phyloP scores from a whole-genome alignment of 2,888 invertebrate species.

The Limnephilus lunatus region DNA sequence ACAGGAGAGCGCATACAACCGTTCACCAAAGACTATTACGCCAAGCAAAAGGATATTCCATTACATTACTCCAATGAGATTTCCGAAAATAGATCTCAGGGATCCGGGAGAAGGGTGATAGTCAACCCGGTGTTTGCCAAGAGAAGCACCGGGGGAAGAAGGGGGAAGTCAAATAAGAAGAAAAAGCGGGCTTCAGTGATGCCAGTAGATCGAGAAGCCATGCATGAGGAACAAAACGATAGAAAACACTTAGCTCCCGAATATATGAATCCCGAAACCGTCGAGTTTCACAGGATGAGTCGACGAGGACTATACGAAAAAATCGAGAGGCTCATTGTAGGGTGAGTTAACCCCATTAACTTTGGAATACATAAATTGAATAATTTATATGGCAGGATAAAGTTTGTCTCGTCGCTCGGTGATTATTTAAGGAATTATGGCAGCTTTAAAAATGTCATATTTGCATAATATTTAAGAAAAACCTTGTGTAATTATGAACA shows the following conservation, averaged over 20 bases:
- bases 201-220: slow-evolving; percentile 71
- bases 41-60: slow-evolving; percentile 8
- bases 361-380: not conserved
- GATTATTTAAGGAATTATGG: not conserved
- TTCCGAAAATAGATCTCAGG: slow-evolving; percentile 24
- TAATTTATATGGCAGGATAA: not conserved
- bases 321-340: slow-evolving; percentile 79
- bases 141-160: slow-evolving; percentile 71
- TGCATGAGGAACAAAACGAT: slow-evolving; percentile 71
- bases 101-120: slow-evolving; percentile 68
- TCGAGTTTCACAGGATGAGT: slow-evolving; percentile 79
- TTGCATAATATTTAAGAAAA: not conserved
- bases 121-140: slow-evolving; percentile 77
- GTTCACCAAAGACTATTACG: slow-evolving; percentile 56
- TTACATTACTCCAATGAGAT: not conserved
- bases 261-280: slow-evolving; percentile 69
- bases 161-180: slow-evolving; percentile 30
- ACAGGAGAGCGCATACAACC: slow-evolving; percentile 62
- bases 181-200: slow-evolving; percentile 64
- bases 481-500: not conserved
- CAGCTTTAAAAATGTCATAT: not conserved
- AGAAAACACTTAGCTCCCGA: slow-evolving; percentile 70
- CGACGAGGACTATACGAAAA: slow-evolving; percentile 80
- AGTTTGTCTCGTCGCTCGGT: not conserved
- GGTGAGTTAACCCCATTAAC: slow-evolving; percentile 74